Conservation (phyloP, 1,140 invertebrate species). For the Triops cancriformis region DNA sequence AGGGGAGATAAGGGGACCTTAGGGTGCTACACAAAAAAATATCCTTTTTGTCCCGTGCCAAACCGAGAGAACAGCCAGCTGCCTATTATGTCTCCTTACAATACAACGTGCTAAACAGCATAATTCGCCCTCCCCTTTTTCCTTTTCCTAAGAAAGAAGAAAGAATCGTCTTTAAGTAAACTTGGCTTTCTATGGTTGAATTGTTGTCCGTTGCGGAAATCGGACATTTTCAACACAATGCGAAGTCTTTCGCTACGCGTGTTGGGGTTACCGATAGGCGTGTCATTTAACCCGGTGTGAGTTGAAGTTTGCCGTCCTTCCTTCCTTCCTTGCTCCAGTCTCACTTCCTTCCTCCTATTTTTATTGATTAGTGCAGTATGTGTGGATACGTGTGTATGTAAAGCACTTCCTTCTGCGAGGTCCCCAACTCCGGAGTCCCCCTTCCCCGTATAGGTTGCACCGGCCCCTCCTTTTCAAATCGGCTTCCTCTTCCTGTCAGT, state of each 20-base stretch:
- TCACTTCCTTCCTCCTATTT: conserved; percentile 1
- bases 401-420: conserved; percentile 1
- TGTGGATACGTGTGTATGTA: neutral
- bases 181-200: neutral
- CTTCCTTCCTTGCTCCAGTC: conserved; percentile 1
- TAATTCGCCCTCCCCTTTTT: neutral
- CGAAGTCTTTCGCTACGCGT: neutral
- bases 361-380: conserved; percentile 12
- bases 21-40: neutral
- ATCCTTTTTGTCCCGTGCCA: conserved; percentile 12
- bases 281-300: neutral
- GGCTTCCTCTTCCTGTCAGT: conserved; percentile 12
- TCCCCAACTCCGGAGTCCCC: neutral
- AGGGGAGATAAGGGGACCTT: neutral
- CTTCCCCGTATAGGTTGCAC: neutral
- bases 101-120: neutral
- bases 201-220: neutral
- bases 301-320: neutral
- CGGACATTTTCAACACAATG: neutral
- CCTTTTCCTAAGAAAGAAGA: neutral
- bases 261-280: neutral
- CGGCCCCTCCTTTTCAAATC: conserved; percentile 5
- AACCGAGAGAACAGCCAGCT: neutral
- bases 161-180: neutral
- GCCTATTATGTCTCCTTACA: conserved; percentile 3